Percentiles rank a stretch among this genome's conserved stretches.
Evolutionary conservation across 2,113 vertebrate genomes (phyloP).

Genomic region (Paraplagusia blochii): DNA sequence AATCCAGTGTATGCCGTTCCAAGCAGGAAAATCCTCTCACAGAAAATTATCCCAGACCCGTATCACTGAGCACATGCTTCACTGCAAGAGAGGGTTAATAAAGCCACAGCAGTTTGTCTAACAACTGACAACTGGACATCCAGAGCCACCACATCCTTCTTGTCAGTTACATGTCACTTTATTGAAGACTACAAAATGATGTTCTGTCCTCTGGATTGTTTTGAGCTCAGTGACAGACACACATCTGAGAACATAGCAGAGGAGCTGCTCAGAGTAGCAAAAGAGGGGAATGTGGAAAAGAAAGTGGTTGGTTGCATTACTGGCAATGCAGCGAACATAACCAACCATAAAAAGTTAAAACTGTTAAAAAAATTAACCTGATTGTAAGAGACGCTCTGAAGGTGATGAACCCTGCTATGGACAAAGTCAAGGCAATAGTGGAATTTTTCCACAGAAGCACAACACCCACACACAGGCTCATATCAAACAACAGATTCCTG

Average conservation of each 20-base stretch:
- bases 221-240: conserved; percentile 52
- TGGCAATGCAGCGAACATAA: conserved; percentile 47
- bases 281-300: conserved; percentile 29
- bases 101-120: too few species aligned
- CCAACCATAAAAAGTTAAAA: conserved; percentile 18
- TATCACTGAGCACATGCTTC: too few species aligned
- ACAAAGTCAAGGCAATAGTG: too few species aligned
- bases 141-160: too few species aligned
- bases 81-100: too few species aligned
- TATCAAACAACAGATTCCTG: neutral
- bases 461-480: neutral
- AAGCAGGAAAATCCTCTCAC: conserved; percentile 34
- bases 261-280: conserved; percentile 42
- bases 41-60: conserved; percentile 28
- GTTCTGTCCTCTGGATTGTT: conserved; percentile 42
- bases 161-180: too few species aligned
- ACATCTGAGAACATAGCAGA: conserved; percentile 50
- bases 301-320: conserved; percentile 38
- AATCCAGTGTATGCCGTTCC: conserved; percentile 29
- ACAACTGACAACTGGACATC: too few species aligned
- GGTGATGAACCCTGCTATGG: conserved; percentile 11
- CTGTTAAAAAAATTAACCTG: conserved; percentile 16
- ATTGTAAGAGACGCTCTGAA: conserved; percentile 6
- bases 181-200: conserved; percentile 32
- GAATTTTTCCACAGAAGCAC: conserved; percentile 11